Percentiles rank a stretch among this genome's conserved stretches.
phyloP scores from a whole-genome alignment of 2,113 vertebrate species.

The Syngnathus typhle region DNA sequence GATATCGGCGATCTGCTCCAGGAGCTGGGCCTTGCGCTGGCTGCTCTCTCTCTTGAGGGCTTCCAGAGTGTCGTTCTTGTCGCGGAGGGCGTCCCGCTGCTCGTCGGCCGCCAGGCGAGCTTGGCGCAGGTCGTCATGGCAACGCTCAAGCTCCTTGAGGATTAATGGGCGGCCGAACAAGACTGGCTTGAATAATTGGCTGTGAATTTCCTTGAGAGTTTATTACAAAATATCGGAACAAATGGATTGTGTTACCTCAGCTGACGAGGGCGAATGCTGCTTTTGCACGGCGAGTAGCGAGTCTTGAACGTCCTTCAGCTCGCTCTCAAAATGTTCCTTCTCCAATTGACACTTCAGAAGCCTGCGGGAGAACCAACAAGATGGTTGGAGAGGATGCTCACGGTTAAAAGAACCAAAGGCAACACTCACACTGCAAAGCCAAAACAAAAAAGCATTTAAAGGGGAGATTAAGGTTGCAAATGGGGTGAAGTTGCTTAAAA shows the following conservation, averaged over 20 bases:
- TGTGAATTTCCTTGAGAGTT: not conserved
- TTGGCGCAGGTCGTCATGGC: conserved; percentile 65
- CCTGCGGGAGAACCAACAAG: conserved; percentile 52
- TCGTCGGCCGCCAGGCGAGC: conserved; percentile 55
- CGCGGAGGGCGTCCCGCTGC: conserved; percentile 57
- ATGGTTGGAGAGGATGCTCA: not conserved
- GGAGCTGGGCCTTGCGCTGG: conserved; percentile 65
- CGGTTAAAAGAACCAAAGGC: not conserved
- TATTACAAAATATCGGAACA: not conserved
- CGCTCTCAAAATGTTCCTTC: conserved; percentile 77
- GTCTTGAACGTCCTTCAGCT: conserved; percentile 73
- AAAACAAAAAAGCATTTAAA: not conserved
- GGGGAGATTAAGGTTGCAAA: not conserved
- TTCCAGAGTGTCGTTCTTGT: conserved; percentile 70
- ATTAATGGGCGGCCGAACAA: conserved; percentile 10
- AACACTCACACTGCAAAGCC: conserved; percentile 8
- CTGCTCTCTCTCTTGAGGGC: conserved; percentile 64
- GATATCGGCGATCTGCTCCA: conserved; percentile 57
- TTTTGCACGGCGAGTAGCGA: conserved; percentile 53
- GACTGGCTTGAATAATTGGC: not conserved
- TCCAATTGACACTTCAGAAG: conserved; percentile 78
- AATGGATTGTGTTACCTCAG: conserved; percentile 46
- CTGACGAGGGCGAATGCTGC: conserved; percentile 53
- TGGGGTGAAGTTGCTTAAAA: not conserved
- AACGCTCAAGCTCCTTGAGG: conserved; percentile 71